Base-by-base conservation (phyloP, 2,888 invertebrate species). In the Pyrochroa serraticornis region DNA sequence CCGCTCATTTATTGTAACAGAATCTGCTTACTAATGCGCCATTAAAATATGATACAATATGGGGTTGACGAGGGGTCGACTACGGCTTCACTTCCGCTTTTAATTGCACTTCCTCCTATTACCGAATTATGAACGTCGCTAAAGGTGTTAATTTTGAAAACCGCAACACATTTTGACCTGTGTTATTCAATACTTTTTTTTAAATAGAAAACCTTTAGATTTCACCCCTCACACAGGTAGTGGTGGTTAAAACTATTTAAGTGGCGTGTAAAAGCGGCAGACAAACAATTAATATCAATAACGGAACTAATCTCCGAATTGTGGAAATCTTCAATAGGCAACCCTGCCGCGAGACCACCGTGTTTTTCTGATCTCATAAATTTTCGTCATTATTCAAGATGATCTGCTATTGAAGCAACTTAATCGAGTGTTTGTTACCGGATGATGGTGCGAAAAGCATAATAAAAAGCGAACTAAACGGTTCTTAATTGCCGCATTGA, bases 401-500 rank as follows among this genome's bases (percentile, higher is more conserved):
- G 39, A 39, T 39, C 13, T 9, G 22, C 22, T 6, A 45, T 32
- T 34, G 8, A 47, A 8, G 36, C 39, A 39, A 53, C 49, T 58
- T 53, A 58, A 58, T 58, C 58, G 53, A 44, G 43, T 58, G 48
- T 50, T 50, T 57, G 56, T 58, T 58, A 52, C 22, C 7, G 12
- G 46, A 38, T 59, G 59, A 59, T 45, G 14, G 10, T 41, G 59
- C 59, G 49, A 50, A 54, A 54, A 13, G 31, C 13, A 54, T 34
- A 49, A 54, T 46, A 43, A 59, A 59, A 58, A 53, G 6, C 7
- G 32, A 32, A 30, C 48, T 59, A 59, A 59, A 59, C 59, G 59
- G 32, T 54, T 45, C 50, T 59, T 59, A 59, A 59, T 59, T 59
- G 59, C 34, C 30, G 46, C 42, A 59, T 59, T 59, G 59, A 59